Percentiles rank a stretch among this genome's conserved stretches.
Conservation (phyloP, 2,113 vertebrate genomes). For the Aix galericulata region DNA sequence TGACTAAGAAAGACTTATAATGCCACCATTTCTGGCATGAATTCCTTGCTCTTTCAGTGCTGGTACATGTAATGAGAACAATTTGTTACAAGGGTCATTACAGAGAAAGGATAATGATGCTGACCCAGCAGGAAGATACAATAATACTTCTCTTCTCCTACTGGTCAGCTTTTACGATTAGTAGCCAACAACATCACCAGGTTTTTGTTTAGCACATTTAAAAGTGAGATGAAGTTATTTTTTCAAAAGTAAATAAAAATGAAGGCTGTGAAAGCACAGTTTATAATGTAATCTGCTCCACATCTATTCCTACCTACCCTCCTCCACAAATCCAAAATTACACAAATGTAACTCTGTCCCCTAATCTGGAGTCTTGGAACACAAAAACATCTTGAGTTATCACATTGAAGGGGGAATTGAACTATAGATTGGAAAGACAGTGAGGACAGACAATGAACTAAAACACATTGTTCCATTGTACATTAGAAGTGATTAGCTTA, state of each 20-base stretch:
- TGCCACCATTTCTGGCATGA: not conserved
- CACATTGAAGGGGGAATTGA: not conserved
- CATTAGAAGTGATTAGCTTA: not conserved
- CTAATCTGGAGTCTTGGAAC: not conserved
- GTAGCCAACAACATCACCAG: not conserved
- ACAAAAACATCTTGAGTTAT: not conserved
- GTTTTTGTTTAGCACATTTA: not conserved
- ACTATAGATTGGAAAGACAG: not conserved
- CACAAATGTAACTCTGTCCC: not conserved
- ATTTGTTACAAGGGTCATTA: not conserved
- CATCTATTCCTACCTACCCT: not conserved
- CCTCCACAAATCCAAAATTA: not conserved
- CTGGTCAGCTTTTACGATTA: not conserved
- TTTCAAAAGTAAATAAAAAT: not conserved
- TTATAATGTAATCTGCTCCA: not conserved
- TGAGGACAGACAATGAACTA: not conserved
- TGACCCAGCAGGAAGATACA: not conserved
- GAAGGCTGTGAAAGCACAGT: not conserved
- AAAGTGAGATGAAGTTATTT: not conserved
- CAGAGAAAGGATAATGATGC: not conserved
- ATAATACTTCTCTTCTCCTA: not conserved
- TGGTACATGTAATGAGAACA: not conserved
- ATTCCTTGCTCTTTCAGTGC: not conserved
- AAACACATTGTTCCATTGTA: not conserved
- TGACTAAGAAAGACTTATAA: not conserved